Evolutionary conservation across 1,140 invertebrate genomes (phyloP), one percentile per base, ranked within the genome.

Genomic region (Diorhabda sublineata): DNA sequence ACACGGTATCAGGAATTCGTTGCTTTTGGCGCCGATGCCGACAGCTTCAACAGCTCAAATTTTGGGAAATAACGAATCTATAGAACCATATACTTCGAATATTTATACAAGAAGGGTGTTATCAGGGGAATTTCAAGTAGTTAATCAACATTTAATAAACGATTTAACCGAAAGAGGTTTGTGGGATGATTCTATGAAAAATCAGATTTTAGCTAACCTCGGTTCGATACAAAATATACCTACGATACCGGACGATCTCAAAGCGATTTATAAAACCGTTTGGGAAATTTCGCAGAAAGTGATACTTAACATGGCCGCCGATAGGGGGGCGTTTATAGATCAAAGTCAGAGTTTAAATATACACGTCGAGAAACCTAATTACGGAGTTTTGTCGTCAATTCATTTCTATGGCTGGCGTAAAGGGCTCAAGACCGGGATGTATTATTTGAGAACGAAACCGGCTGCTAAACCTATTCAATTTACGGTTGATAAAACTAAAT

Each of bases 31-130:
- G 0, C 97, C 97, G 2, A 99, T 99, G 98, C 98, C 98, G 2
- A 99, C 98, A 8, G 97, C 98, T 8, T 98, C 97, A 2, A 99
- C 98, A 1, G 97, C 98, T 4, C 98, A 99, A 84, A 99, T 99
- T 78, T 86, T 99, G 45, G 98, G 98, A 8, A 99, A 99, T 77
- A 99, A 99, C 82, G 97, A 99, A 83, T 95, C 95, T 0, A 94
- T 99, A 78, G 98, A 99, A 83, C 95, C 98, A 0, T 99, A 98
- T 79, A 99, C 97, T 0, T 97, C 92, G 11, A 99, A 99, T 79
- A 95, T 99, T 73, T 99, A 99, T 78, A 91, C 91, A 42, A 85
- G 98, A 72, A 85, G 98, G 61, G 97, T 99, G 2, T 83, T 98
- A 6, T 97, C 96, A 52, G 97, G 96, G 6, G 89, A 91, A 80